phyloP scores from a whole-genome alignment of 1,140 invertebrate genomes.

The Meteorus sp. region DNA sequence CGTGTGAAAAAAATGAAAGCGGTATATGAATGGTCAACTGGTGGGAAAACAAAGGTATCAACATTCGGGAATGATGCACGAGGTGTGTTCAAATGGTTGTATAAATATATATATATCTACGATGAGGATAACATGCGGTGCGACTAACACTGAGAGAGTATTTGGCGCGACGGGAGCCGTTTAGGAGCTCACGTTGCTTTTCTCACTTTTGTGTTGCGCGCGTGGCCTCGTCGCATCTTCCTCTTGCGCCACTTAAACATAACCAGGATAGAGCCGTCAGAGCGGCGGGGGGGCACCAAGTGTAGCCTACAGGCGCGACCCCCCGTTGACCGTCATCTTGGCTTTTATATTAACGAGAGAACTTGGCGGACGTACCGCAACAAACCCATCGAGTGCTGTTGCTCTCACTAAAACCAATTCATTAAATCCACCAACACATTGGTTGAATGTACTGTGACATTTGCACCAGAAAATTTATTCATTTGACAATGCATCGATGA shows the following conservation, averaged over 20 bases:
- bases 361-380: background rate
- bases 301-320: constrained; percentile 48
- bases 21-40: constrained; percentile 18
- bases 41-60: constrained; percentile 54
- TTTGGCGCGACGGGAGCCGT: constrained; percentile 55
- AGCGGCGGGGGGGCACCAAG: constrained; percentile 57
- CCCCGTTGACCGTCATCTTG: constrained; percentile 57
- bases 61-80: constrained; percentile 49
- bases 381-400: background rate
- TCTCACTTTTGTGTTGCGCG: constrained; percentile 5
- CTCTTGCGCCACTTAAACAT: constrained; percentile 41
- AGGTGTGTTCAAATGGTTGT: constrained; percentile 59
- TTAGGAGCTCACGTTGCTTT: constrained; percentile 36
- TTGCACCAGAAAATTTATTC: no score
- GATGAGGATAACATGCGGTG: no score
- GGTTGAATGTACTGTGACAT: no score
- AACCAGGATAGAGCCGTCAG: constrained; percentile 59
- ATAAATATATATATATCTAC: no score
- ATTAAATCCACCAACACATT: no score
- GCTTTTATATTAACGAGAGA: constrained; percentile 58
- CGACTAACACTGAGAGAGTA: constrained; percentile 56
- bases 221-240: constrained; percentile 8
- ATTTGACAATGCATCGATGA: no score
- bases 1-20: constrained; percentile 7
- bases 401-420: background rate